Base-by-base conservation (phyloP, 2,113 vertebrate species). In the Notothenia coriiceps region DNA sequence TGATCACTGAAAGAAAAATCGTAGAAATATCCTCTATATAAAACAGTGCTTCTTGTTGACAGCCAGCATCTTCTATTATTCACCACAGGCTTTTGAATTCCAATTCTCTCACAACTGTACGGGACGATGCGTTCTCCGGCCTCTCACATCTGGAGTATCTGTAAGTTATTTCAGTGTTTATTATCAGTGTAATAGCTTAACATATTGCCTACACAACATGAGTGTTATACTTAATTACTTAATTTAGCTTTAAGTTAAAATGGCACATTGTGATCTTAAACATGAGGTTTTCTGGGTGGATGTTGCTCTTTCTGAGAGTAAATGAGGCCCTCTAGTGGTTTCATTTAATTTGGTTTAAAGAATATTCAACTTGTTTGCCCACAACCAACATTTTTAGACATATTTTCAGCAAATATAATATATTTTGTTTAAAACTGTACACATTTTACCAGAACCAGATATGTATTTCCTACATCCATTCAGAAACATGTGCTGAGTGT, bases 91-190 rank as follows among this genome's bases (percentile, higher is more conserved):
- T 99, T 92, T 94, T 99, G 89, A 99, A 99, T 95, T 99, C 98
- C 77, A 99, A 99, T 92, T 97, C 97, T 35, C 96, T 99, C 29
- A 97, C 97, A 10, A 93, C 96, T 87, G 95, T 99, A 91, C 94
- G 96, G 76, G 98, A 99, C 59, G 98, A 99, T 88, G 97, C 98
- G n/a, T 99, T 99, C 86, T 95, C 97, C 84, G 98, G 98, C 25
- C 97, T 99, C 74, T 96, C 98, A 68, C 98, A 99, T 85, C 96
- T 99, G 2, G 98, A 99, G 83, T 99, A 99, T 91, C 93, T 99
- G 98, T 99, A 94, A 98, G 98, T 97, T 78, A 7, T 82, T 71
- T 0, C 17, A 4, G 33, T 60, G 1, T 49, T 60, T 25, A 25
- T 25, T 22, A 25, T 25, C 25, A 25, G 25, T 25, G 25, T 25